These are phyloP conservation scores for Verasper variegatus DNA, from an alignment of 2,113 vertebrate species.

Conservation along the genomic window DNA sequence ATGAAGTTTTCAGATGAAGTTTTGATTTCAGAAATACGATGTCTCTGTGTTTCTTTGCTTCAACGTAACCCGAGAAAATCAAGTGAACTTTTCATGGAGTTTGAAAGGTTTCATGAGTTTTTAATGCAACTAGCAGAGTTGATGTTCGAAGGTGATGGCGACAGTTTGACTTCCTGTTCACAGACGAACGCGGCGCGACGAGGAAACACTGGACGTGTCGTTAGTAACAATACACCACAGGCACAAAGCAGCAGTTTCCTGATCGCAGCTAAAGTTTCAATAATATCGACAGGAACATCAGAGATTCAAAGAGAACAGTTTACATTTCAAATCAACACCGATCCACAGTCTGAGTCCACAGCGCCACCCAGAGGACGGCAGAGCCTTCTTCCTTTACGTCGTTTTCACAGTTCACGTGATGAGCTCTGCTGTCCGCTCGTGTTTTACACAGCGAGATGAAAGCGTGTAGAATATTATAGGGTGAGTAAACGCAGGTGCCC, in stretches of 20 bases:
- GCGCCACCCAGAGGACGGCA: neutral
- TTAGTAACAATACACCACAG: slow-evolving; percentile 34
- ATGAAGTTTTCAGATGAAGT: too few relatives aligned
- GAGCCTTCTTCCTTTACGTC: neutral
- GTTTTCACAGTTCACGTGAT: neutral
- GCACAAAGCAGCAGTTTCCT: slow-evolving; percentile 21
- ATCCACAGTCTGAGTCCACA: slow-evolving; percentile 20
- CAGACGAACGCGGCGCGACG: neutral
- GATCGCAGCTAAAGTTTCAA: slow-evolving; percentile 43
- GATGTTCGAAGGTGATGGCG: too few relatives aligned
- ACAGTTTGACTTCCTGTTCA: neutral
- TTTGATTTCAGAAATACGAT: neutral
- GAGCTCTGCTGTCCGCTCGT: slow-evolving; percentile 45
- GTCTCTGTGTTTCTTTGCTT: neutral
- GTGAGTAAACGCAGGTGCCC: slow-evolving; percentile 39
- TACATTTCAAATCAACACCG: slow-evolving; percentile 35
- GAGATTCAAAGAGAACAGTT: slow-evolving; percentile 13
- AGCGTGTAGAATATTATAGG: slow-evolving; percentile 54
- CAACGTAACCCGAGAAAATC: neutral
- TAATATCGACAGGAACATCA: slow-evolving; percentile 30
- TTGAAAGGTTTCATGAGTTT: too few relatives aligned
- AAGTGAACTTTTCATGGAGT: neutral
- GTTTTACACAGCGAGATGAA: slow-evolving; percentile 53
- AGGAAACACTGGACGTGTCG: slow-evolving; percentile 5
- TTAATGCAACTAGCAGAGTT: too few relatives aligned